Percentiles rank a stretch among this genome's conserved stretches.
phyloP scores from a whole-genome alignment of 2,888 invertebrate species.

The Gandaritis pyraliata region DNA sequence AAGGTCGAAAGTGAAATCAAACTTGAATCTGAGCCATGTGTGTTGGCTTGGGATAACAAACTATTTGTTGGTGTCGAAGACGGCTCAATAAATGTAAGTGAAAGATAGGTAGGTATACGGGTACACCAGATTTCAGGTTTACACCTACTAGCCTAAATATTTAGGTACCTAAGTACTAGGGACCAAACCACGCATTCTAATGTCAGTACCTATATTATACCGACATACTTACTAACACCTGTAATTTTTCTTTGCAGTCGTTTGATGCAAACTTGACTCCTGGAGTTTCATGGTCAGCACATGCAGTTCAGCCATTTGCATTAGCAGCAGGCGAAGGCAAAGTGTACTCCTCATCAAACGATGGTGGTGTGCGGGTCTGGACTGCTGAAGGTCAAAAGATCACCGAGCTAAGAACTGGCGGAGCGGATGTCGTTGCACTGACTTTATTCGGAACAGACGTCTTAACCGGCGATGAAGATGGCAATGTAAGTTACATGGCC shows the following conservation, averaged over 20 bases:
- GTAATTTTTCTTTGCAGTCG: slow-evolving; percentile 48
- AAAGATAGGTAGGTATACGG: no score
- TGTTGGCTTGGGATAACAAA: slow-evolving; percentile 65
- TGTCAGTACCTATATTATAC: no score
- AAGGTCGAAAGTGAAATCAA: slow-evolving; percentile 63
- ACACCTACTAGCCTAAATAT: no score
- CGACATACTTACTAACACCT: no score
- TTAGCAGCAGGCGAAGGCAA: slow-evolving; percentile 77
- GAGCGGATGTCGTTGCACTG: slow-evolving; percentile 67
- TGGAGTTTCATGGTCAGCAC: slow-evolving; percentile 79
- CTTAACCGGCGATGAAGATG: slow-evolving; percentile 86
- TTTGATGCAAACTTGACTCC: slow-evolving; percentile 62
- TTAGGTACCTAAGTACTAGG: no score
- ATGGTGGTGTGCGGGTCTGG: slow-evolving; percentile 86
- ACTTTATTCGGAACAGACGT: slow-evolving; percentile 72
- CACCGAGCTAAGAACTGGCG: slow-evolving; percentile 65
- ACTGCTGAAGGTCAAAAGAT: slow-evolving; percentile 66
- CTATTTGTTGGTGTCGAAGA: slow-evolving; percentile 71
- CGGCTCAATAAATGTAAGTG: slow-evolving; percentile 70
- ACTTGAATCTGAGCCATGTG: slow-evolving; percentile 70
- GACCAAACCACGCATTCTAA: no score
- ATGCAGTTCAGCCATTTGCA: slow-evolving; percentile 85
- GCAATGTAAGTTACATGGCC: slow-evolving; percentile 77
- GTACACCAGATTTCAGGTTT: no score
- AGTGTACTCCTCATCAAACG: slow-evolving; percentile 86